Base-by-base conservation (phyloP, 2,888 invertebrate species). In the Acrobasis suavella region DNA sequence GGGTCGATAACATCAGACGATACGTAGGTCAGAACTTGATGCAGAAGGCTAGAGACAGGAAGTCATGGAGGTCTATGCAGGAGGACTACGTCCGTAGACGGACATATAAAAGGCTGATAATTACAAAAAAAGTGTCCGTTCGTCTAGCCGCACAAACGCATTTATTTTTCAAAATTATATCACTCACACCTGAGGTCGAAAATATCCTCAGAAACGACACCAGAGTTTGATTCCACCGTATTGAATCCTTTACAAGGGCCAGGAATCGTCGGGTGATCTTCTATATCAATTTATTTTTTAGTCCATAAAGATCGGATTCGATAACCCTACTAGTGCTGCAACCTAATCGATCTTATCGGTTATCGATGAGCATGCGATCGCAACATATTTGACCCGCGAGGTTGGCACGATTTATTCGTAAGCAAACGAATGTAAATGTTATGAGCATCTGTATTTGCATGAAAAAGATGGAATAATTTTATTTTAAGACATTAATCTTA, bases 301-400 rank as follows among this genome's bases (percentile, higher is more conserved):
- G 71, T 78, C 80, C 75, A 84, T 86, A 86, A 86, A 89, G 90
- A 91, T 90, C 80, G 75, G 73, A 74, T 71, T 67, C 76, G 89
- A 91, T 91, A 91, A 88, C 86, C 86, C 81, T 78, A 72, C 72
- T 86, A 87, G 89, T 83, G 88, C 78, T 76, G 82, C 73, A 77
- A 75, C 75, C 69, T 71, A 76, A 77, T 77, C 76, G 66, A 69
- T 75, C 76, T 76, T 80, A 82, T 83, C 84, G 78, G 76, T 76
- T 74, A 66, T 75, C 72, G 79, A 80, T 79, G 78, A 81, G 81
- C 79, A 76, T 81, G 86, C 85, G 90, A 90, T 86, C 83, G 77
- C 81, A 81, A 81, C 81, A 81, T 80, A 77, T 83, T 83, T 89
- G 87, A 89, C 89, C 89, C 67, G 70, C 64, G 69, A 80, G 85